Conservation (phyloP, 2,113 vertebrate genomes). For the Myiagra hebetior region DNA sequence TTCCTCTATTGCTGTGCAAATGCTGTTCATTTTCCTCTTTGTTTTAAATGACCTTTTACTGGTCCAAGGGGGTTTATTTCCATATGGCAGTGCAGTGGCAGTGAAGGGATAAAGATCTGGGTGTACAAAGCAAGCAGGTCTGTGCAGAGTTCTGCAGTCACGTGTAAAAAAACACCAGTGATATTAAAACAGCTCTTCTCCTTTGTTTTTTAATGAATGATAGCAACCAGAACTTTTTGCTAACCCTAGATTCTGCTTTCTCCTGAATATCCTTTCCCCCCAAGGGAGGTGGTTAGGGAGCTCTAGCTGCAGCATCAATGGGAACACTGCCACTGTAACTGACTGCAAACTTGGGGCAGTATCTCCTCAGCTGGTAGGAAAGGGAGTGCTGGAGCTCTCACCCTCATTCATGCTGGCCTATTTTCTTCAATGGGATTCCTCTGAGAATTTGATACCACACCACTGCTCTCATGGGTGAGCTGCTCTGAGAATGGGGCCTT, state of each 20-base stretch:
- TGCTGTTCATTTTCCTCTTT: slow-evolving; percentile 62
- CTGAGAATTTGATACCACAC: not conserved
- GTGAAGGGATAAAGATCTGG: not conserved
- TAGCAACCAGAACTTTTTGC: not conserved
- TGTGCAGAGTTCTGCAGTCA: not conserved
- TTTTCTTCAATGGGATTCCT: not conserved
- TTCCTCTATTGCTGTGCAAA: slow-evolving; percentile 64
- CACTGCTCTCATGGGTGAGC: not conserved
- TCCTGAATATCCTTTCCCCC: not conserved
- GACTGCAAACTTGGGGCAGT: not conserved
- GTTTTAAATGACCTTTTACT: slow-evolving; percentile 65
- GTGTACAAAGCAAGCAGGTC: not conserved
- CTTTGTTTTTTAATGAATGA: not conserved
- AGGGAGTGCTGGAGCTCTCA: not conserved
- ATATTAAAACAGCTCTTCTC: not conserved
- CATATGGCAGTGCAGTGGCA: not conserved
- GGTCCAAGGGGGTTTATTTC: slow-evolving; percentile 3
- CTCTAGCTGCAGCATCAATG: not conserved
- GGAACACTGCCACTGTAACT: not conserved
- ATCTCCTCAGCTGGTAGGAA: not conserved
- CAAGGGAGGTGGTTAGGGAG: not conserved
- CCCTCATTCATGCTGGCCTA: not conserved
- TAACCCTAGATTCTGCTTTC: not conserved
- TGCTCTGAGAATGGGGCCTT: not conserved
- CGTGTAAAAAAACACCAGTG: not conserved